Evolutionary conservation across 2,888 invertebrate species (phyloP).

Genomic region (Octodonta nipae): DNA sequence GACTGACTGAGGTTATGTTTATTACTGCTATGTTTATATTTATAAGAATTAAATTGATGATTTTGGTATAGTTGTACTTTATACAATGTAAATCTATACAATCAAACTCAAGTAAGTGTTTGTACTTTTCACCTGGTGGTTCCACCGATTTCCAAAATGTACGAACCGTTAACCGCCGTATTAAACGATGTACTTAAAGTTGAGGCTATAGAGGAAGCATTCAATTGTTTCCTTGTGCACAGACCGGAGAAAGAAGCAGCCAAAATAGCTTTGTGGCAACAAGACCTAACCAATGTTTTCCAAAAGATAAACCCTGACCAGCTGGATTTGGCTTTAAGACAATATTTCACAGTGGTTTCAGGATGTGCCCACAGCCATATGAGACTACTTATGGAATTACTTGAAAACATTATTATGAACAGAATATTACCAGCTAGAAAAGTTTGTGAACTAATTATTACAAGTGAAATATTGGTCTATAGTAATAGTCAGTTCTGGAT

Average conservation of each 20-base stretch:
- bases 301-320: slow-evolving; percentile 48
- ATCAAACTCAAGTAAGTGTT: too few species aligned
- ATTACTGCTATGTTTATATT: too few species aligned
- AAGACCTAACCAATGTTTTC: slow-evolving; percentile 55
- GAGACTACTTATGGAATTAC: slow-evolving; percentile 57
- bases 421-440: slow-evolving; percentile 62
- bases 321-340: slow-evolving; percentile 60
- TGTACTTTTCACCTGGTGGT: too few species aligned
- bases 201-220: slow-evolving; percentile 77
- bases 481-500: slow-evolving; percentile 80
- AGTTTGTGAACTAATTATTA: slow-evolving; percentile 76
- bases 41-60: too few species aligned
- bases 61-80: too few species aligned
- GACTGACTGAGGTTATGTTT: too few species aligned
- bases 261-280: slow-evolving; percentile 52
- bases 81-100: too few species aligned
- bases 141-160: slow-evolving; percentile 8
- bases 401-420: slow-evolving; percentile 57
- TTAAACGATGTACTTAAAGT: slow-evolving; percentile 55
- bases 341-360: slow-evolving; percentile 61
- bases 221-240: slow-evolving; percentile 75
- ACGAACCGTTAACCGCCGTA: slow-evolving; percentile 47
- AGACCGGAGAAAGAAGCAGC: slow-evolving; percentile 56
- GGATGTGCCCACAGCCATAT: slow-evolving; percentile 59
- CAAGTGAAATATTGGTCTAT: slow-evolving; percentile 69